These are phyloP conservation scores for Neogale vison DNA, from an alignment of 2,113 vertebrate genomes.

Conservation along the genomic window DNA sequence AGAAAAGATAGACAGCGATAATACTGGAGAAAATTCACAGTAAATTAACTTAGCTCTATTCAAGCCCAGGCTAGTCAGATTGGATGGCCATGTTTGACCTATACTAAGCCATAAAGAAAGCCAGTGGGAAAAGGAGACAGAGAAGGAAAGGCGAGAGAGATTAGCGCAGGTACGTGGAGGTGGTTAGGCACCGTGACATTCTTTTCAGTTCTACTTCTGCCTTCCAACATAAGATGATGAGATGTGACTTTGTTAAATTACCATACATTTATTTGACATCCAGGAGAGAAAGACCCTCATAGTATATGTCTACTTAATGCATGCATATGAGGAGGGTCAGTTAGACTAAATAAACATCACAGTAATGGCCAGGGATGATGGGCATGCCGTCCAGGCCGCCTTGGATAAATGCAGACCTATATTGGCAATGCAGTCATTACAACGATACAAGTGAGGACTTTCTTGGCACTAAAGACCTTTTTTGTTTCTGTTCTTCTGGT, in stretches of 20 bases:
- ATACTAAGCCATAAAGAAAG: conserved; percentile 68
- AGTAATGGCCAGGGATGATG: conserved; percentile 61
- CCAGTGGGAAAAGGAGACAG: conserved; percentile 64
- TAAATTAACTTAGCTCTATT: conserved; percentile 72
- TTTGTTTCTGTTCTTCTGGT: neutral
- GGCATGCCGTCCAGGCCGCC: conserved; percentile 35
- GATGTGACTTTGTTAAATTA: conserved; percentile 69
- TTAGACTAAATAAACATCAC: conserved; percentile 50
- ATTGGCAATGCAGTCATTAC: conserved; percentile 71
- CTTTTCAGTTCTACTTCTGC: conserved; percentile 66
- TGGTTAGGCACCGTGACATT: neutral
- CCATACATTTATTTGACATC: conserved; percentile 65
- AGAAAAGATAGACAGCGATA: conserved; percentile 27
- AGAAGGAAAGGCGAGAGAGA: conserved; percentile 50
- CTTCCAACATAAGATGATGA: conserved; percentile 73
- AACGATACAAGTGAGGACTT: conserved; percentile 63
- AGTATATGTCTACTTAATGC: conserved; percentile 56
- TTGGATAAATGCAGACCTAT: conserved; percentile 64
- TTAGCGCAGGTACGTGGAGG: conserved; percentile 62
- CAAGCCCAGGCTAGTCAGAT: conserved; percentile 57
- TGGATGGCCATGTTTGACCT: conserved; percentile 67
- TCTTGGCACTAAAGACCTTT: conserved; percentile 59
- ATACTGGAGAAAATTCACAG: conserved; percentile 54
- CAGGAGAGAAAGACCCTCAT: conserved; percentile 58
- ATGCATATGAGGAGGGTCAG: conserved; percentile 29